phyloP scores from a whole-genome alignment of 1,140 invertebrate genomes.

The Marisa cornuarietis region DNA sequence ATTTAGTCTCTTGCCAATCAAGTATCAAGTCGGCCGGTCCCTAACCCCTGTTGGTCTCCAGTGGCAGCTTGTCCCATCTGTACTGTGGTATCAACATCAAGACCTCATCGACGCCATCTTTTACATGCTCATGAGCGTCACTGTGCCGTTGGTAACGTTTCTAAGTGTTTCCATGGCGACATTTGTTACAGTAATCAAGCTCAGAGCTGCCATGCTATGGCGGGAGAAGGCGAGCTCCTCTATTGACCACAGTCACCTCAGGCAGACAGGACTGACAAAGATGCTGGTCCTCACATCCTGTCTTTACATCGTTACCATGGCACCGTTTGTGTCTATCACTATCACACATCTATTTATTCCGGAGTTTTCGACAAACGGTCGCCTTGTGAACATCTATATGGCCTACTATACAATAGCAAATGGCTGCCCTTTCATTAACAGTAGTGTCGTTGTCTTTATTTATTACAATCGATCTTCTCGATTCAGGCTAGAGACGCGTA shows the following conservation, averaged over 20 bases:
- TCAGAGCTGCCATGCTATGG: neutral
- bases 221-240: neutral
- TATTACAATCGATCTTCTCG: no score
- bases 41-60: neutral
- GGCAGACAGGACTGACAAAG: constrained; percentile 1
- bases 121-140: neutral
- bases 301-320: neutral
- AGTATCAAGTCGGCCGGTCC: neutral
- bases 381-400: no score
- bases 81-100: neutral
- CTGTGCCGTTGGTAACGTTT: neutral
- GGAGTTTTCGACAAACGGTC: no score
- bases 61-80: neutral
- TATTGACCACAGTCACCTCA: neutral
- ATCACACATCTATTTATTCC: no score
- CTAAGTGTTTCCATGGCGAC: neutral
- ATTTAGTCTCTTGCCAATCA: neutral
- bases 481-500: no score
- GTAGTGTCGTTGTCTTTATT: no score
- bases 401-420: no score
- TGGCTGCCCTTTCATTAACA: no score
- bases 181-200: neutral
- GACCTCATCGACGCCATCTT: neutral
- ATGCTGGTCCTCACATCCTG: constrained; percentile 1
- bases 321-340: neutral